Base-by-base conservation (phyloP, 2,888 invertebrate species). In the Conchocele bisecta region DNA sequence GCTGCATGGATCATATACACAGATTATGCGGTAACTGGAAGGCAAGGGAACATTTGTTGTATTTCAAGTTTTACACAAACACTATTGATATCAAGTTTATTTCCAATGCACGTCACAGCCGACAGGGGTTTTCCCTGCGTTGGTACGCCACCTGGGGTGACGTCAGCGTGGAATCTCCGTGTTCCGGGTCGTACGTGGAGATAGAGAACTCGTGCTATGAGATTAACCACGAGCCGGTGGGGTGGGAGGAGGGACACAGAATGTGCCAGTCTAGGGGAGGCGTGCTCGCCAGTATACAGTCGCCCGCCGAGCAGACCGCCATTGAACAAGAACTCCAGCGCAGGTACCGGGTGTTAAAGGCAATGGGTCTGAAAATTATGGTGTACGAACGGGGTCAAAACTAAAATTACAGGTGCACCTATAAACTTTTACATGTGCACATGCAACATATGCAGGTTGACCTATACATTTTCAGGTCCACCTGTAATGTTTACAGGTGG, bases 1-100 rank as follows among this genome's bases (percentile, higher is more conserved):
- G 50, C 15, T 69, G 42, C 7, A 73, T 71, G 9, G 35, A 56
- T 7, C 50, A 46, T 7, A 50, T 44, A 1, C 60, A 57, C 24
- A 63, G 75, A 33, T 41, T 82, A 6, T 86, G 86, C 59, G 86
- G 86, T 2, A 53, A 84, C 50, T 85, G 84, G 84, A 66, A 35
- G 2, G 75, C 79, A 0, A 51, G 56, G 6, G 79, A 82, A 51
- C 64, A 75, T 24, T 51, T 78, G 3, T 61, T 86, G 7, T 37
- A 63, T 37, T 84, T 85, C 42, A 44, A 61, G 13, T 77, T 82
- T 6, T 37, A 64, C 2, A 57, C 72, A 2, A 54, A 63, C 5
- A 28, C 41, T 3, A 33, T 84, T n/a, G 46, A 48, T 7, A 50
- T 86, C 26, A 66, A 63, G 20, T 84, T 85, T 56, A 76, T 75